Evolutionary conservation across 2,797 vertebrate genomes (phyloP), one percentile per base, ranked within the genome.

Genomic region (Caiman crocodilus): DNA sequence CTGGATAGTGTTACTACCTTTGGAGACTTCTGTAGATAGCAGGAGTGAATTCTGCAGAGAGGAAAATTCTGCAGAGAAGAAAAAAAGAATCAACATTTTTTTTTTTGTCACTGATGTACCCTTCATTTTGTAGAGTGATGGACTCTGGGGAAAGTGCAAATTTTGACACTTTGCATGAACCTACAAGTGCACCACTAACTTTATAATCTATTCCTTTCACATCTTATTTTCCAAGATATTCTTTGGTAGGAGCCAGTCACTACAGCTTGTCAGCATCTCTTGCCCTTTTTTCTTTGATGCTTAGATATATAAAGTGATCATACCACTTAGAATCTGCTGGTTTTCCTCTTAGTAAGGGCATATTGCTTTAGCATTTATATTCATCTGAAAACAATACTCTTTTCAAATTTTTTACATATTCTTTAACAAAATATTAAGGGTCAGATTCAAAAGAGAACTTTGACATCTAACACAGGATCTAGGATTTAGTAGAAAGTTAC

Each of bases 161-260:
- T 90, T 85, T 90, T 79, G n/a, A 93, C 20, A 79, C 17, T 90
- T 79, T 69, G 13, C 50, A 76, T 79, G 42, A 89, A 92, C 67
- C 21, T 87, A 61, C 79, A 78, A 88, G 11, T 20, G 74, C 77
- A 7, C 67, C 42, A 64, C 14, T 76, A 79, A 9, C 83, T 88
- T 50, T 79, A 14, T 82, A 85, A n/a, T 60, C 60, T 69, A 26
- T 90, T 21, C 6, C 79, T 93, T 90, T 90, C 83, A 82, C 28
- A 89, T 23, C 26, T 67, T 59, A 13, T 5, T 75, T 80, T 12
- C 30, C 60, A 92, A 92, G 76, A 7, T 64, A 1, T 20, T 17
- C 80, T 79, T 90, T 75, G 4, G 18, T 56, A 74, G 74, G 87
- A 74, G 6, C 2, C 82, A 65, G 11, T 67, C 55, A 21, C 0